Evolutionary conservation across 2,888 invertebrate species (phyloP).

Genomic region (Blomia tropicalis): DNA sequence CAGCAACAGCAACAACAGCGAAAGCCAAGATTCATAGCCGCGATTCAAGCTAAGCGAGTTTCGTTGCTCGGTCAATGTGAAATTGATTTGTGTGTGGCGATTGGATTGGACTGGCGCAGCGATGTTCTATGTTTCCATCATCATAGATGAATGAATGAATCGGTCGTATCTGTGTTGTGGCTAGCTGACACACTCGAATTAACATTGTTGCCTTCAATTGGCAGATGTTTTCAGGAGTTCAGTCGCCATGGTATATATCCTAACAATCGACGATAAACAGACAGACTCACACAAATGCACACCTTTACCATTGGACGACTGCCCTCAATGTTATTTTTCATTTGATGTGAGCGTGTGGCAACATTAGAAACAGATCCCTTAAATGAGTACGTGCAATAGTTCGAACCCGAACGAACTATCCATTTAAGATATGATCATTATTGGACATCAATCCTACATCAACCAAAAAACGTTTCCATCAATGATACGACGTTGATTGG

Average conservation of each 20-base stretch:
- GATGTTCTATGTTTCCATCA: slow-evolving; percentile 1
- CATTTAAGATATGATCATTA: too few relatives aligned
- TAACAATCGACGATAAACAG: slow-evolving; percentile 2
- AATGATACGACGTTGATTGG: too few relatives aligned
- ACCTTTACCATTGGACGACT: not conserved
- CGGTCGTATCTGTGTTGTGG: not conserved
- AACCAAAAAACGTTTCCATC: too few relatives aligned
- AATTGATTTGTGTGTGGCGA: not conserved
- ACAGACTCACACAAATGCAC: not conserved
- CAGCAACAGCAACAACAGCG: not conserved
- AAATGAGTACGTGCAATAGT: too few relatives aligned
- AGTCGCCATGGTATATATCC: not conserved
- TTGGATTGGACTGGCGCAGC: not conserved
- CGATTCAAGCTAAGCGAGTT: not conserved
- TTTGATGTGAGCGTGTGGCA: too few relatives aligned
- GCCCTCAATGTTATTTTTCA: not conserved
- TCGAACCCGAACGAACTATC: too few relatives aligned
- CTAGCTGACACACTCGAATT: slow-evolving; percentile 4
- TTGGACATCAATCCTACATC: too few relatives aligned
- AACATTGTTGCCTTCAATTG: slow-evolving; percentile 12
- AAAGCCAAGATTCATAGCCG: not conserved
- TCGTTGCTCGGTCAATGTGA: slow-evolving; percentile 9
- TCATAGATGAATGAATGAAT: not conserved
- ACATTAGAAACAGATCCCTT: too few relatives aligned
- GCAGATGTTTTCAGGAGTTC: slow-evolving; percentile 1